A percentile compares a stretch with the other conserved stretches of the same genome.
Conservation (phyloP, 2,113 vertebrate genomes). For the Lipophrys pholis region DNA sequence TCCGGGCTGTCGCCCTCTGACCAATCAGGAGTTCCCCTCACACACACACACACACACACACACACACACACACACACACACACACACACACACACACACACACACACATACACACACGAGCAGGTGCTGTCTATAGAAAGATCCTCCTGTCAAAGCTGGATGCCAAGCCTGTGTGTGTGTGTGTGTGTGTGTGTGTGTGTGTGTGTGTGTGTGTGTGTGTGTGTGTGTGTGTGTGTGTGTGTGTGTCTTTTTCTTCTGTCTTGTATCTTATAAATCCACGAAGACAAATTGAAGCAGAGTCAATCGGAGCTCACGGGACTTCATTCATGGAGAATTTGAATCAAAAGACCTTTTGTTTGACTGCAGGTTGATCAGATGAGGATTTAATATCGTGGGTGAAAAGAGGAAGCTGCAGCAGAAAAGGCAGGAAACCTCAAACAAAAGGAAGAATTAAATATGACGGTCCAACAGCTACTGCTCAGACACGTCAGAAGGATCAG, state of each 20-base stretch:
- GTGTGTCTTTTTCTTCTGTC: conserved; percentile 15
- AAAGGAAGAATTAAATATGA: too few species aligned
- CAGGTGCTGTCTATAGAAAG: conserved; percentile 82
- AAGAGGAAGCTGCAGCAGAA: too few species aligned
- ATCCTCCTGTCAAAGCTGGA: conserved; percentile 48
- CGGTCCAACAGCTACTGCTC: too few species aligned
- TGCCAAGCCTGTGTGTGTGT: neutral
- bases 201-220: conserved; percentile 26
- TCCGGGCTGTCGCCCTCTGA: conserved; percentile 53
- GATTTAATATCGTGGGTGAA: conserved; percentile 18
- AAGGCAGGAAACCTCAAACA: conserved; percentile 20
- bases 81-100: conserved; percentile 27
- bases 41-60: conserved; percentile 27
- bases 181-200: conserved; percentile 1
- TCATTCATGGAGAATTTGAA: conserved; percentile 41
- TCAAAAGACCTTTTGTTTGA: conserved; percentile 18
- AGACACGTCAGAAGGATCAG: too few species aligned
- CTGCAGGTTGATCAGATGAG: conserved; percentile 51
- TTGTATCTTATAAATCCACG: conserved; percentile 30
- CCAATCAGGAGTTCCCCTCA: conserved; percentile 62
- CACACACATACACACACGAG: conserved; percentile 47
- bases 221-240: neutral
- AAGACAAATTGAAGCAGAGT: conserved; percentile 44
- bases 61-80: conserved; percentile 30
- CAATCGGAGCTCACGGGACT: conserved; percentile 28